Conservation (phyloP, 37 sponge, comb jelly and placozoan species). For the Agelas oroides region DNA sequence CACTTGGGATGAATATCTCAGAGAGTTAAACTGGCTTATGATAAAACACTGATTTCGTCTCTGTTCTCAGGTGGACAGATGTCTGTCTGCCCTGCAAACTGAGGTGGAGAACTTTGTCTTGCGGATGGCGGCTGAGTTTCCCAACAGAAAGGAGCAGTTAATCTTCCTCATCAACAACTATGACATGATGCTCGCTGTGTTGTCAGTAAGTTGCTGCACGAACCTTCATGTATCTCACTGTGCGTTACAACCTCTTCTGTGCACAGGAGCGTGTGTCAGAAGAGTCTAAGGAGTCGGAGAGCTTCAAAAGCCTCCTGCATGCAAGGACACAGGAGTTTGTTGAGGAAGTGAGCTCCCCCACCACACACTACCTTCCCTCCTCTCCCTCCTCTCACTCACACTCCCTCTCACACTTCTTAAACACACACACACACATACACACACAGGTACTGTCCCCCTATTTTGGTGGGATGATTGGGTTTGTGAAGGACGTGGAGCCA, state of each 20-base stretch:
- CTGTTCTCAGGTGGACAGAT: constrained; percentile 57
- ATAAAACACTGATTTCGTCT: neutral
- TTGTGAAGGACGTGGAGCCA: constrained; percentile 93
- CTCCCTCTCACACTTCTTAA: neutral
- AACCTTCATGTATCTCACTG: no score
- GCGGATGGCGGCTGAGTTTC: constrained; percentile 97
- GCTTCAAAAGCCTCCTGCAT: constrained; percentile 87
- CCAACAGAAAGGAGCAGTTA: constrained; percentile 90
- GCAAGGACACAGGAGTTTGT: constrained; percentile 94
- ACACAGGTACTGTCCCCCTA: constrained; percentile 84
- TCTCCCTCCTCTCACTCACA: neutral
- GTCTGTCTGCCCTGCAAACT: constrained; percentile 83
- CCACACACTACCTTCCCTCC: neutral
- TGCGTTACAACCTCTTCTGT: no score
- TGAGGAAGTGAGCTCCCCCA: constrained; percentile 77
- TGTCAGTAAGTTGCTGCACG: constrained; percentile 58
- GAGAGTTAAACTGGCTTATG: neutral
- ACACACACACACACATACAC: neutral
- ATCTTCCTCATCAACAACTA: constrained; percentile 99
- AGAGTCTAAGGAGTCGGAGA: constrained; percentile 84
- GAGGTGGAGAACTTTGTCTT: constrained; percentile 97
- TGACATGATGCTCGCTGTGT: constrained; percentile 94
- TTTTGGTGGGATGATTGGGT: constrained; percentile 94
- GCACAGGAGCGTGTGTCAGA: constrained; percentile 80
- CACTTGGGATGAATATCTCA: neutral